Base-by-base conservation (phyloP, 2,888 invertebrate species). In the Xestia rhomboidea region DNA sequence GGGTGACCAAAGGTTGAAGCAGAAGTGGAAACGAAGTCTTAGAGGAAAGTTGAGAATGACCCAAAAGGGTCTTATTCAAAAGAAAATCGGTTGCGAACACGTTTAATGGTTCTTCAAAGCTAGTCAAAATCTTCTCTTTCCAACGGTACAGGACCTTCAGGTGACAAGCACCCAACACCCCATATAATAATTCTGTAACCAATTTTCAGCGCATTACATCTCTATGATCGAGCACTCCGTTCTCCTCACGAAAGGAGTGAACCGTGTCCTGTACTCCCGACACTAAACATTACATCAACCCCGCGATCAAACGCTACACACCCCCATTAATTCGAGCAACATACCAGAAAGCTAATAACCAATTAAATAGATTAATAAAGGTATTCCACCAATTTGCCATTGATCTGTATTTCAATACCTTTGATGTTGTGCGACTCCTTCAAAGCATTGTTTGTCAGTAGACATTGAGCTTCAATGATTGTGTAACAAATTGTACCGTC, bases 361-460 rank as follows among this genome's bases (percentile, higher is more conserved):
- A 96, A 96, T 96, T 96, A 96, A 93, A 95, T 93, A 94, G 95
- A 95, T 95, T 96, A 95, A 95, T 95, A 94, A 94, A 95, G 92
- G 95, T 95, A 95, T 94, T 90, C 93, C 93, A 93, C 92, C 94
- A 93, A 95, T 95, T 94, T 93, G 92, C 93, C 91, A 94, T 94
- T 94, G 91, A 95, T 90, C 77, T 88, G 82, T 89, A 86, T 89
- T 88, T 87, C 92, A 93, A 93, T 93, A 90, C 91, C 92, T 96
- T 96, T 95, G 95, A 96, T 94, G 93, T 94, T 87, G 87, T 74
- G 91, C 93, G 93, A 91, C 92, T 93, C 90, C 89, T 90, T 93
- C 90, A 90, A 91, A 91, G 92, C 89, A 95, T 95, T 95, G 95
- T 95, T 96, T 93, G 91, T 92, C 91, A 91, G 90, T 91, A 93